These are phyloP conservation scores for Macaca fascicularis DNA, from an alignment of 2,113 vertebrate species.

Conservation along the genomic window T2T-MFA8v1.1 NC_088379.1:155452001-155452500, in stretches of 20 bases:
- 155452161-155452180: conserved; percentile 18
- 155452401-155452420: not conserved
- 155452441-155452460: not conserved
- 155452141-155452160: conserved; percentile 18
- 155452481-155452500: not conserved
- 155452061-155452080: not conserved
- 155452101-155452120: conserved; percentile 5
- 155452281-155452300: not conserved
- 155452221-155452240: not conserved
- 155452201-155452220: not conserved
- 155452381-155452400: not conserved
- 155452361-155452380: not conserved
- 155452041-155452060: not conserved
- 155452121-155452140: not conserved
- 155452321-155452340: not conserved
- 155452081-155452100: not conserved
- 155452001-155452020: not conserved
- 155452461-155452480: not conserved
- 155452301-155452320: not conserved
- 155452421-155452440: not conserved
- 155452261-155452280: not conserved
- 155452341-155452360: not conserved
- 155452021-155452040: not conserved
- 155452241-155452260: not conserved
- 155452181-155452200: not conserved